phyloP scores from a whole-genome alignment of 2,888 invertebrate genomes.

The Alloplasta piceator region DNA sequence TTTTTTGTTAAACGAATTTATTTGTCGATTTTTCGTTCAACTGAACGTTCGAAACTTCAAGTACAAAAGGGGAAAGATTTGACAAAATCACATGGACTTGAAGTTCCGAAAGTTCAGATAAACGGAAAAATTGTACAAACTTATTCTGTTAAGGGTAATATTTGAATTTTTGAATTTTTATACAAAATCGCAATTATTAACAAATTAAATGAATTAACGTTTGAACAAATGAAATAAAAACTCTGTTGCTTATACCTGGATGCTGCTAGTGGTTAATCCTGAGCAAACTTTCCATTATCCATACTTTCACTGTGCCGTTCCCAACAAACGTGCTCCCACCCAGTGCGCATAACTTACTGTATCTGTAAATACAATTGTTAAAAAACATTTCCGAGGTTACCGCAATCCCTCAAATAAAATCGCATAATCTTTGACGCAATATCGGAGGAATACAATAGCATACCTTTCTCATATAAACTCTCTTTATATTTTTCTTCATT shows the following conservation, averaged over 20 bases:
- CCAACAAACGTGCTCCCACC: not conserved
- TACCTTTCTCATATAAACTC: not conserved
- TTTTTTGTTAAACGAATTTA: no score
- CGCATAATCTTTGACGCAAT: not conserved
- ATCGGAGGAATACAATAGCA: not conserved
- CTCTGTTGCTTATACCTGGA: not conserved
- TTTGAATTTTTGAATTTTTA: no score
- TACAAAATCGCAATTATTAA: no score
- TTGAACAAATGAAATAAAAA: not conserved
- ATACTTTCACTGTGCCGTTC: conserved; percentile 1
- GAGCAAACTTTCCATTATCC: conserved; percentile 6
- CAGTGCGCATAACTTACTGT: not conserved
- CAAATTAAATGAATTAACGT: no score
- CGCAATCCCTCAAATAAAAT: not conserved
- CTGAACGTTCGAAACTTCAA: no score
- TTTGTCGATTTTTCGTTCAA: no score
- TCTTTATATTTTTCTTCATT: not conserved
- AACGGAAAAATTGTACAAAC: no score
- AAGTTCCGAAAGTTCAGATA: no score
- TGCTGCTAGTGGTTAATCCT: not conserved
- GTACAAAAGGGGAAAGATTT: no score
- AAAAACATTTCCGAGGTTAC: not conserved
- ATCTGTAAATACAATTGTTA: not conserved
- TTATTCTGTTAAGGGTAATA: no score
- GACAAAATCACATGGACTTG: no score